Evolutionary conservation across 2,113 vertebrate genomes (phyloP), one percentile per base, ranked within the genome.

Genomic region (Hucho hucho): DNA sequence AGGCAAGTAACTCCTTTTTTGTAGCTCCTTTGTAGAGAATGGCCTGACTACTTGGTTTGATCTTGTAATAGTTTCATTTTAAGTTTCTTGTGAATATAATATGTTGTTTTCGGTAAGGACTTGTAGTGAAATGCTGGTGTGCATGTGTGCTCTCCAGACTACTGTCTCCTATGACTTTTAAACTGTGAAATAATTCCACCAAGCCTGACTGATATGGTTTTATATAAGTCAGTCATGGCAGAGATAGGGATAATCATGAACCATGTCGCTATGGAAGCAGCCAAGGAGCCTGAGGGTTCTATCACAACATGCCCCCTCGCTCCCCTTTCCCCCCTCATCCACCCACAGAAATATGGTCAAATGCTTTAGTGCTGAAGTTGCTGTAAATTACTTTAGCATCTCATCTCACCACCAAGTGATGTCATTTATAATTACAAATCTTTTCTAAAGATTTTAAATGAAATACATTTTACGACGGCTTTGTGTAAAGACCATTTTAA

Each of bases 371-470:
- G 72, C 32, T 77, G 75, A 82, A 85, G 81, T 69, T 56, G 76
- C 71, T 70, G 71, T 73, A 82, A 85, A 78, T 78, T 14, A 76
- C 77, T 81, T 85, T 82, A 24, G 47, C 80, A 69, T 78, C 77
- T 85, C 73, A 85, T 82, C 78, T 83, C 79, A 66, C 74, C 13
- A 11, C 74, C 6, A 16, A 64, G 56, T 91, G 87, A 90, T 72
- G 83, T 90, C 81, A 87, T 87, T 65, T 83, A 70, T 84, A 83
- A 83, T 83, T 67, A 79, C 37, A 9, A 75, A 80, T 70, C 72
- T 78, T 75, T 76, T 32, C 78, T 70, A 66, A 76, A 81, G 71
- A 37, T 75, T 72, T 76, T 25, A 81, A 73, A n/a, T 78, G 1
- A 81, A 82, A 65, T 69, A 13, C 18, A 61, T 26, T 72, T 74